Conservation (phyloP, 1,140 invertebrate species). For the Bombus cullumanus region DNA sequence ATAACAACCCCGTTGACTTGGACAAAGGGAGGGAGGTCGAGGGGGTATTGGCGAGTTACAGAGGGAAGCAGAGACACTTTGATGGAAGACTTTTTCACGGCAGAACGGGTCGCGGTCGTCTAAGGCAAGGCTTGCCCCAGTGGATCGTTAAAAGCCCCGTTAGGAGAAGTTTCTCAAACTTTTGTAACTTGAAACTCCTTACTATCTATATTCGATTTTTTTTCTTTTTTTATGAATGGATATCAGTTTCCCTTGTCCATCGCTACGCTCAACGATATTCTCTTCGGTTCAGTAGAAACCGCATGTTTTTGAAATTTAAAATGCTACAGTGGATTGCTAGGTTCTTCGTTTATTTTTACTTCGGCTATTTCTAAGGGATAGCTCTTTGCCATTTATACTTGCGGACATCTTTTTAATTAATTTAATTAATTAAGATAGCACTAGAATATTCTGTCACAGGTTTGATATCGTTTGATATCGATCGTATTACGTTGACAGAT, state of each 20-base stretch:
- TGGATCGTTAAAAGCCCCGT: conserved; percentile 65
- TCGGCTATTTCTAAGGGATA: too few species aligned
- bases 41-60: conserved; percentile 25
- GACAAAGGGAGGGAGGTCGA: conserved; percentile 12
- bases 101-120: conserved; percentile 42
- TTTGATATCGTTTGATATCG: too few species aligned
- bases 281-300: neutral
- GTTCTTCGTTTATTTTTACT: too few species aligned
- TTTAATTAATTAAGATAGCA: too few species aligned
- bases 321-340: neutral
- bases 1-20: conserved; percentile 54
- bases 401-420: too few species aligned
- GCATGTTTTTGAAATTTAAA: neutral
- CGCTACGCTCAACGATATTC: neutral
- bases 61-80: conserved; percentile 32
- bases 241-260: neutral
- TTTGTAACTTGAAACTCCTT: neutral
- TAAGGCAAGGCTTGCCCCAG: neutral
- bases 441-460: too few species aligned
- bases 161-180: conserved; percentile 23
- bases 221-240: conserved; percentile 29
- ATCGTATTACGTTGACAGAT: too few species aligned
- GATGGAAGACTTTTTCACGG: conserved; percentile 56
- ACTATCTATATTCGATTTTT: neutral
- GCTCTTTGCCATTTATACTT: too few species aligned